Percentiles rank a stretch among this genome's conserved stretches.
Evolutionary conservation across 2,888 invertebrate genomes (phyloP).

Genomic region (Ophion obscuratus): DNA sequence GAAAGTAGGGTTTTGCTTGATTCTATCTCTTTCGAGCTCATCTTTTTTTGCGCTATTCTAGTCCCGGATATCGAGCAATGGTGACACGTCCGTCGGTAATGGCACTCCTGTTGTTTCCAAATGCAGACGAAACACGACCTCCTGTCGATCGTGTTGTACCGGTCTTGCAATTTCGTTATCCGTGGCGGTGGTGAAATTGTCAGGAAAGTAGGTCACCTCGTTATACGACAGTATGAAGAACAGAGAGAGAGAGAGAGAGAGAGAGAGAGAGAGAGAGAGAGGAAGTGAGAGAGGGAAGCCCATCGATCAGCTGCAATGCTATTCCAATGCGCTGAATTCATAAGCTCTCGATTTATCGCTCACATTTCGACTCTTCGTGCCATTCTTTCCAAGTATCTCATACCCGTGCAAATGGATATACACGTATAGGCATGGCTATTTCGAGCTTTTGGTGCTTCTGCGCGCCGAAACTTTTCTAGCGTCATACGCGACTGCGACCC

Average conservation of each 20-base stretch:
- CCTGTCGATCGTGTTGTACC: slow-evolving; percentile 1
- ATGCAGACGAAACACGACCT: slow-evolving; percentile 34
- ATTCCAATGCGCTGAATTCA: slow-evolving; percentile 78
- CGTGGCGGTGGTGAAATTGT: slow-evolving; percentile 13
- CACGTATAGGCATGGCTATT: slow-evolving; percentile 18
- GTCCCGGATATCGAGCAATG: background rate
- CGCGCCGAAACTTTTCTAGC: slow-evolving; percentile 1
- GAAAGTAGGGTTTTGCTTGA: background rate
- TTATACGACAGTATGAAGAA: slow-evolving; percentile 71
- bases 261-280: background rate
- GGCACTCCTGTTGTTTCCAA: background rate
- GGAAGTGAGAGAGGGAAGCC: slow-evolving; percentile 6
- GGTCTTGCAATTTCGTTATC: slow-evolving; percentile 32
- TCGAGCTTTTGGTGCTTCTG: background rate
- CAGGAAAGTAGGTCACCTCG: slow-evolving; percentile 78
- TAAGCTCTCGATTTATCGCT: slow-evolving; percentile 76
- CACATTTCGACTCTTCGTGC: slow-evolving; percentile 49
- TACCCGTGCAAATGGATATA: slow-evolving; percentile 18
- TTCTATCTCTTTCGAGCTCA: background rate
- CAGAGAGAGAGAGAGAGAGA: background rate
- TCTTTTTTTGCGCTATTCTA: slow-evolving; percentile 13
- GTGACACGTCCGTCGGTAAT: background rate
- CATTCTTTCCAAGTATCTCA: slow-evolving; percentile 31
- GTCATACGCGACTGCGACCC: background rate
- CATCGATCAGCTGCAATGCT: slow-evolving; percentile 72